Conservation (phyloP, 2,797 vertebrate genomes). For the Ara ararauna region DNA sequence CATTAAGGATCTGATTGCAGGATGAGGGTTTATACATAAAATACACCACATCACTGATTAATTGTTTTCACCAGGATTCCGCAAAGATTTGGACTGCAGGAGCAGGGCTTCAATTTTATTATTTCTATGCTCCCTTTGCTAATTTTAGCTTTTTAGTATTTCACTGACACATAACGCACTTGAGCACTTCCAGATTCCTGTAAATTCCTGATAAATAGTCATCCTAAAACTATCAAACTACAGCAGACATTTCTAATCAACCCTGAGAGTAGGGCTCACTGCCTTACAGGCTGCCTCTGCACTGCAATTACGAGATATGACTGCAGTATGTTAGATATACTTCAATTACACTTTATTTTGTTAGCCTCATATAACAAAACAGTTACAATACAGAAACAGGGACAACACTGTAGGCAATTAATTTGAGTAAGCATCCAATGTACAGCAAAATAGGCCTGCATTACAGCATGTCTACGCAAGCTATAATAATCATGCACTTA, state of each 20-base stretch:
- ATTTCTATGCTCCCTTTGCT: not conserved
- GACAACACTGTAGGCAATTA: not conserved
- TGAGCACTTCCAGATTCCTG: slow-evolving; percentile 6
- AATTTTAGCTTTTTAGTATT: not conserved
- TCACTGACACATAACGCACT: not conserved
- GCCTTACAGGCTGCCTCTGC: not conserved
- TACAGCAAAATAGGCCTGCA: not conserved
- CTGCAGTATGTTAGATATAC: not conserved
- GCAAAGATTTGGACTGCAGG: not conserved
- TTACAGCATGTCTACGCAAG: not conserved
- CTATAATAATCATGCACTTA: not conserved
- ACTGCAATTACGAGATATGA: slow-evolving; percentile 30
- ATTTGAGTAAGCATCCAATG: not conserved
- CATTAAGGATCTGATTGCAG: not conserved
- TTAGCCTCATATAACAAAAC: not conserved
- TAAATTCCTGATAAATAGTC: slow-evolving; percentile 37
- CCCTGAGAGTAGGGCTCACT: not conserved
- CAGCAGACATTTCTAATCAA: slow-evolving; percentile 22
- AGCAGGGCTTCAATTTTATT: not conserved
- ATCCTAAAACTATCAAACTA: slow-evolving; percentile 10
- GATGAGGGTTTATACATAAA: not conserved
- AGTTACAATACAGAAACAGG: not conserved
- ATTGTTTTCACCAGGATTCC: not conserved
- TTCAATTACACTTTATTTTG: slow-evolving; percentile 22
- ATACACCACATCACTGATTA: not conserved